phyloP scores from a whole-genome alignment of 2,113 vertebrate genomes.

The Pangasianodon gigas region DNA sequence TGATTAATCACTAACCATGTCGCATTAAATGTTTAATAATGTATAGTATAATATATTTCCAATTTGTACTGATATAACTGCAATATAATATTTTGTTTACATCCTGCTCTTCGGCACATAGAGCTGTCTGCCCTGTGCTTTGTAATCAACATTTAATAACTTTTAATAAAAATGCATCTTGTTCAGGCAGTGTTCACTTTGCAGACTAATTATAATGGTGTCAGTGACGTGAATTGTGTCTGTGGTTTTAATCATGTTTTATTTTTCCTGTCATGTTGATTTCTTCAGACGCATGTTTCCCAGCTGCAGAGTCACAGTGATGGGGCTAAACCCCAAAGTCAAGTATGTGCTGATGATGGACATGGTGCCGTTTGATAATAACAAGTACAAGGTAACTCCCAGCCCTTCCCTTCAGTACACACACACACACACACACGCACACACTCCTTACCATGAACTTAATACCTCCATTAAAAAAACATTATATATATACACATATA shows the following conservation, averaged over 20 bases:
- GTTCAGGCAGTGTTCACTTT: background rate
- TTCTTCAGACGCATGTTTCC: slow-evolving; percentile 65
- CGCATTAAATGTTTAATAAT: background rate
- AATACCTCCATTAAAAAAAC: background rate
- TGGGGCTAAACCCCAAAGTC: slow-evolving; percentile 59
- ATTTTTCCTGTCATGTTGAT: background rate
- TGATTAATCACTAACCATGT: background rate
- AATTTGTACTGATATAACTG: background rate
- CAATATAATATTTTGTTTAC: background rate
- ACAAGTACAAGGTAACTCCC: slow-evolving; percentile 63
- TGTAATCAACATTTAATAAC: background rate
- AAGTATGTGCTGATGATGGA: slow-evolving; percentile 66
- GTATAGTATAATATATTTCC: background rate
- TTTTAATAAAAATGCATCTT: background rate
- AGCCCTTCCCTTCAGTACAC: slow-evolving; percentile 21
- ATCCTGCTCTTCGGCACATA: background rate
- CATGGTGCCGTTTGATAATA: slow-evolving; percentile 64
- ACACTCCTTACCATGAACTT: background rate
- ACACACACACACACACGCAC: background rate
- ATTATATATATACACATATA: background rate
- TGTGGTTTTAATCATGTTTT: slow-evolving; percentile 17
- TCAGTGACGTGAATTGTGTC: background rate
- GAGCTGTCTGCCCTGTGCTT: background rate
- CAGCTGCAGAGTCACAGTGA: slow-evolving; percentile 60
- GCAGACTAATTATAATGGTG: background rate